Conservation (phyloP, 2,888 invertebrate species). For the Oscheius sp. region DNA sequence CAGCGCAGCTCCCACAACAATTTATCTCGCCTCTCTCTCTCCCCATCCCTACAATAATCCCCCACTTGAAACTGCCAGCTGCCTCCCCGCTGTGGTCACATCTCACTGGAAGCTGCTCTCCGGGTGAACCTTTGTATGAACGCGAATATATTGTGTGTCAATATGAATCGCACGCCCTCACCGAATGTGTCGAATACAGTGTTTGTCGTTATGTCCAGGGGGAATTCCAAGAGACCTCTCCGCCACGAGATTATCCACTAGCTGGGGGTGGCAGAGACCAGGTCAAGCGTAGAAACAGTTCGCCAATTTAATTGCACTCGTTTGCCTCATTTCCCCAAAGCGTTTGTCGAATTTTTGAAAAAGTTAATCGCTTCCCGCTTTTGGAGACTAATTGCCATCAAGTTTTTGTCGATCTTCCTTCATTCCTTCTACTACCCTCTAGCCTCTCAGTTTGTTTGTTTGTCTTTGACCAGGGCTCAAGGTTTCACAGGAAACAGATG, state of each 20-base stretch:
- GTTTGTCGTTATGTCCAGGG: slow-evolving; percentile 1
- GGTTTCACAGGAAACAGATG: too few species aligned
- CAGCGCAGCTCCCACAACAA: too few species aligned
- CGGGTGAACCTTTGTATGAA: background rate
- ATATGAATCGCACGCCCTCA: slow-evolving; percentile 26
- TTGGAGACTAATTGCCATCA: too few species aligned
- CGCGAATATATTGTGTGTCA: slow-evolving; percentile 19
- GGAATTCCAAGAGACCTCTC: background rate
- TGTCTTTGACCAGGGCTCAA: too few species aligned
- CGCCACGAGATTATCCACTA: background rate
- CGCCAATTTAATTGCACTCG: background rate
- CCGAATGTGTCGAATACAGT: slow-evolving; percentile 29
- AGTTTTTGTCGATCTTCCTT: too few species aligned
- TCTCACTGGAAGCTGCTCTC: too few species aligned
- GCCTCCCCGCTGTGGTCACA: background rate
- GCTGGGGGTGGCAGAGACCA: background rate
- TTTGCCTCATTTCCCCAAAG: background rate
- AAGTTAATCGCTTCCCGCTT: too few species aligned
- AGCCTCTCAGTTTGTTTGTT: too few species aligned
- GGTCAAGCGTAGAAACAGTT: background rate
- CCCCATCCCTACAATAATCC: background rate
- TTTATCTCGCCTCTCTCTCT: too few species aligned
- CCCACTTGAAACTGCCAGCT: slow-evolving; percentile 4
- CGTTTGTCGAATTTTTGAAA: too few species aligned
- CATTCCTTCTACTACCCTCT: too few species aligned